phyloP scores from a whole-genome alignment of 2,113 vertebrate species.

The Cynocephalus volans region DNA sequence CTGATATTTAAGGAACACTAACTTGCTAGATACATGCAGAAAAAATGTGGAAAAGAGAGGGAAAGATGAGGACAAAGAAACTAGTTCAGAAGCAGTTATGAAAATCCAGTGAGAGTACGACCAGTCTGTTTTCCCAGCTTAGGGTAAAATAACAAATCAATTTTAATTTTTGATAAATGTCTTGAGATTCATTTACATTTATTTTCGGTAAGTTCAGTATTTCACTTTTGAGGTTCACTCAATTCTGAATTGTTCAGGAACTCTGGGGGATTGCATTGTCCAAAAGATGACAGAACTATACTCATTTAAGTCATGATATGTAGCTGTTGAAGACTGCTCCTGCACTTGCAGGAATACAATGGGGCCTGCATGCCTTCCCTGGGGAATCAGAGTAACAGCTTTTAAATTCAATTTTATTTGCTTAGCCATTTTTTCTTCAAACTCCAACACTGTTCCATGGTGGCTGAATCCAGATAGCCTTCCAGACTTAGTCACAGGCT shows the following conservation, averaged over 20 bases:
- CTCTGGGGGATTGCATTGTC: too few relatives aligned
- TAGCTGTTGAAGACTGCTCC: background rate
- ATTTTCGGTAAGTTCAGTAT: background rate
- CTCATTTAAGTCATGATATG: background rate
- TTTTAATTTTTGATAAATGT: conserved; percentile 44
- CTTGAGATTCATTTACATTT: background rate
- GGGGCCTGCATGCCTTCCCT: background rate
- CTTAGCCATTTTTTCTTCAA: background rate
- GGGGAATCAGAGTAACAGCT: background rate
- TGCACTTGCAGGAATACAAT: background rate
- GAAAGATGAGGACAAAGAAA: background rate
- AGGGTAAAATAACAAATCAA: background rate
- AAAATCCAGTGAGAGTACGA: background rate
- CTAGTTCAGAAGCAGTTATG: background rate
- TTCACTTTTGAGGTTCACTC: background rate
- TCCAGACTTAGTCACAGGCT: background rate
- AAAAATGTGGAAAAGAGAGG: background rate
- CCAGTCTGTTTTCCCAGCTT: background rate
- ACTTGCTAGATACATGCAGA: background rate
- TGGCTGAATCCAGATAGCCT: background rate
- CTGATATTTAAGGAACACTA: conserved; percentile 27
- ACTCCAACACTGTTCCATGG: background rate
- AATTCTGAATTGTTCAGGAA: background rate
- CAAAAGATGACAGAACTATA: background rate
- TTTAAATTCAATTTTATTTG: background rate